phyloP scores from a whole-genome alignment of 2,113 vertebrate species.

The Chionis minor region DNA sequence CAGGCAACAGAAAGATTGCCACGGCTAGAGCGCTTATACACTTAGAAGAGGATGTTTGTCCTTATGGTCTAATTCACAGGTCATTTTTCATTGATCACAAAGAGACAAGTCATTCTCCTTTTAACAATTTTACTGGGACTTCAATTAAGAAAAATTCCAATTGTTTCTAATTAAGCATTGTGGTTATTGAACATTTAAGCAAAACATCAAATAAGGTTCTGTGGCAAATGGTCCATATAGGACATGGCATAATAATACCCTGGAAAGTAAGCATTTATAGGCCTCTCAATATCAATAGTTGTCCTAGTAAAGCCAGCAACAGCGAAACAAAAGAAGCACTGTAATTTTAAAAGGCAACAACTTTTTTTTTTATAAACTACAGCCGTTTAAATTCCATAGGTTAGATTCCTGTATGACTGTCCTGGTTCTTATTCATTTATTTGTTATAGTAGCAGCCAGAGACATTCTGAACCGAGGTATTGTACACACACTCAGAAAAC shows the following conservation, averaged over 20 bases:
- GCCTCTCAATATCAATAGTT: background rate
- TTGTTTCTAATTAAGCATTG: background rate
- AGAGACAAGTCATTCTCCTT: background rate
- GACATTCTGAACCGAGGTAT: background rate
- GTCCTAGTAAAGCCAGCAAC: background rate
- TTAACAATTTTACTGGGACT: background rate
- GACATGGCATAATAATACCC: background rate
- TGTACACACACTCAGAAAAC: background rate
- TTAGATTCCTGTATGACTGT: background rate
- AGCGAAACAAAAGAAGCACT: background rate
- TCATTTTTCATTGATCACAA: background rate
- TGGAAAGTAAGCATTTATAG: background rate
- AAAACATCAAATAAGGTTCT: background rate
- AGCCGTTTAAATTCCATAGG: background rate
- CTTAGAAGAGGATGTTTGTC: background rate
- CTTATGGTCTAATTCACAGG: background rate
- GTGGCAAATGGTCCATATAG: background rate
- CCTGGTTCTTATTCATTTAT: background rate
- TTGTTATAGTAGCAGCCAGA: background rate
- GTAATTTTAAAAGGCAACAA: background rate
- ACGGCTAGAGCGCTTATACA: accelerated
- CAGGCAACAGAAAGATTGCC: background rate
- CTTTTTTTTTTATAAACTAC: background rate
- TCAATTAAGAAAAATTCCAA: background rate
- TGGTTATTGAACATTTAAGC: background rate